phyloP scores from a whole-genome alignment of 2,888 invertebrate species.

The Cheilosia variabilis region DNA sequence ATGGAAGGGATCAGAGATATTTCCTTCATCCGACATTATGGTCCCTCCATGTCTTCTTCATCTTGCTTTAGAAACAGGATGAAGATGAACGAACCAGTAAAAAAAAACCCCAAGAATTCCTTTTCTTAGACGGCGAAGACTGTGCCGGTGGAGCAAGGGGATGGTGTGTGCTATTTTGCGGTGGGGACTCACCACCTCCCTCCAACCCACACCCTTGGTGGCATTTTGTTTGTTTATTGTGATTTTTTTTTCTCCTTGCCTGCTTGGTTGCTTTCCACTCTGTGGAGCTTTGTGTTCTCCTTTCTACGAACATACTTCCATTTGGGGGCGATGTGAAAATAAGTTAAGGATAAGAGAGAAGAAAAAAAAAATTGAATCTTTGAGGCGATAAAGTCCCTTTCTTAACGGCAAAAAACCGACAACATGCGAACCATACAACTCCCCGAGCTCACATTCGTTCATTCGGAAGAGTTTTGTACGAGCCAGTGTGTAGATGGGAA shows the following conservation, averaged over 20 bases:
- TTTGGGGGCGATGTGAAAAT: constrained; percentile 8
- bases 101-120: constrained; percentile 38
- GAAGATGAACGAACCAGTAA: constrained; percentile 18
- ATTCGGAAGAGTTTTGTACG: constrained; percentile 19
- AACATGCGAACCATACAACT: constrained; percentile 44
- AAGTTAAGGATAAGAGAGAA: constrained; percentile 21
- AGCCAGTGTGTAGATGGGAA: constrained; percentile 1
- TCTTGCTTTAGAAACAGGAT: constrained; percentile 9
- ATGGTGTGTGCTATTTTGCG: neutral
- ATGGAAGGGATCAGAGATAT: constrained; percentile 64
- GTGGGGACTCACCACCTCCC: neutral
- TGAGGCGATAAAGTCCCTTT: constrained; percentile 61
- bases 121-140: constrained; percentile 13
- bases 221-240: constrained; percentile 47
- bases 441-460: constrained; percentile 43
- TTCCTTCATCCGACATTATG: constrained; percentile 53
- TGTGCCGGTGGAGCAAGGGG: neutral
- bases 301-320: constrained; percentile 3
- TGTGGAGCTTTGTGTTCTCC: neutral
- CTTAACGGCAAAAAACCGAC: constrained; percentile 57
- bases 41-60: constrained; percentile 39
- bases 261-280: neutral
- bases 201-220: neutral
- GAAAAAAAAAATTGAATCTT: constrained; percentile 53
- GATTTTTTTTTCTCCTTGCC: neutral